Evolutionary conservation across 1,140 invertebrate species (phyloP).

Genomic region (Drusus annulatus): DNA sequence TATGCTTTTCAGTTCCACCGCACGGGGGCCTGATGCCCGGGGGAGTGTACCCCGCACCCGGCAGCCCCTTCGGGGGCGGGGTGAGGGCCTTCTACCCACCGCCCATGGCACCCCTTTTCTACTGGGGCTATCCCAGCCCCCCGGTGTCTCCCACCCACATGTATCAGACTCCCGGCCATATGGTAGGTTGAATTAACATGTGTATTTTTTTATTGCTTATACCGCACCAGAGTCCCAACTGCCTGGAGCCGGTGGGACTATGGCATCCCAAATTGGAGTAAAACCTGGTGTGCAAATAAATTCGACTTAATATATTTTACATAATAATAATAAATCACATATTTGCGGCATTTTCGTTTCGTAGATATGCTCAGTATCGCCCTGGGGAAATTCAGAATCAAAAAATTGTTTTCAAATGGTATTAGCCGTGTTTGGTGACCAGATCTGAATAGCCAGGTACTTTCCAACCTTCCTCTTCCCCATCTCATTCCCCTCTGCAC

Average conservation of each 20-base stretch:
- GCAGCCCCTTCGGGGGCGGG: slow-evolving; percentile 58
- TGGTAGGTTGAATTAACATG: slow-evolving; percentile 59
- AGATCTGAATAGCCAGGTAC: too few species aligned
- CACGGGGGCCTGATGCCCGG: slow-evolving; percentile 67
- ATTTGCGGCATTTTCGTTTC: too few species aligned
- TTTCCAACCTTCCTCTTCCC: too few species aligned
- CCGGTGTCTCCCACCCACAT: slow-evolving; percentile 92
- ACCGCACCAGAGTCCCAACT: not conserved
- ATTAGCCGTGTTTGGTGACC: too few species aligned
- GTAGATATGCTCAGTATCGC: too few species aligned
- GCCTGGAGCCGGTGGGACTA: slow-evolving; percentile 64
- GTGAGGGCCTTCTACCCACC: slow-evolving; percentile 66
- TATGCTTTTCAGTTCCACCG: slow-evolving; percentile 58
- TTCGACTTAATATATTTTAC: too few species aligned
- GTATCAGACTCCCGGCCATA: slow-evolving; percentile 73
- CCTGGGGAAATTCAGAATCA: too few species aligned
- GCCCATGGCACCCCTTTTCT: slow-evolving; percentile 79
- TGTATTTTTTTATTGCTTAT: too few species aligned
- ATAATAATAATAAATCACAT: too few species aligned
- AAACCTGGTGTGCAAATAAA: too few species aligned
- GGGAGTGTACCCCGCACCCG: slow-evolving; percentile 71
- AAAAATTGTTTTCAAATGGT: too few species aligned
- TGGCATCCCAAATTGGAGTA: slow-evolving; percentile 62
- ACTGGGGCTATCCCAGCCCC: slow-evolving; percentile 93
- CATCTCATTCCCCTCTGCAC: too few species aligned